Evolutionary conservation across 2,888 invertebrate genomes (phyloP), one percentile per base, ranked within the genome.

Genomic region (Folsomia candida): DNA sequence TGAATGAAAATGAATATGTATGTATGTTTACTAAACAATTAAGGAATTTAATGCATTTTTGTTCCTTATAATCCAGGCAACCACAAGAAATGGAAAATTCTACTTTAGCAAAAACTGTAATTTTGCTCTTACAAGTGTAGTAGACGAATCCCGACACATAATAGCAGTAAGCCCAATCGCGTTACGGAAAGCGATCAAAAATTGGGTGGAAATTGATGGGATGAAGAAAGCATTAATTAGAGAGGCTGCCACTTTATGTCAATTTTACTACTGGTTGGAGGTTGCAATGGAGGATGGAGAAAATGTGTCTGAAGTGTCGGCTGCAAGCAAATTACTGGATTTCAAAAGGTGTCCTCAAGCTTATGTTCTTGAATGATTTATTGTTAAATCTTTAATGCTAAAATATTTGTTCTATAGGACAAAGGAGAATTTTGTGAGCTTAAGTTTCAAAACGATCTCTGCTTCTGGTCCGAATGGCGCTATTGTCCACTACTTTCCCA

Each of bases 381-480:
- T 60, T 60, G 6, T 20, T 20, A 11, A 18, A 57, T 25, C 2
- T 58, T 68, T 68, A 47, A 51, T n/a, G n/a, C 51, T 60, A 51
- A 22, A 28, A 26, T 25, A 66, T 62, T 4, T 25, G 3, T 24
- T 54, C 29, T 47, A 51, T 51, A 70, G 75, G 26, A 67, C 67
- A 72, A 72, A 70, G 11, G 64, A 68, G 72, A 93, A 94, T 82
- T 87, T 89, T 11, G 78, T 81, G 63, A 84, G 81, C 74, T 80
- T 91, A 80, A 93, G 96, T 79, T 98, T 98, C 83, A 85, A 87
- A 60, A 97, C 97, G 0, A 98, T 98, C 73, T 91, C 95, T 22
- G 91, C 94, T 0, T 90, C 90, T 0, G 98, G 97, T 0, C 88
- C 92, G 0, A 92, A 98, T 83, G 95, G 91, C 0, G 95, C 97